Conservation (phyloP, 1,140 invertebrate species). For the Aphelinus atriplicis region DNA sequence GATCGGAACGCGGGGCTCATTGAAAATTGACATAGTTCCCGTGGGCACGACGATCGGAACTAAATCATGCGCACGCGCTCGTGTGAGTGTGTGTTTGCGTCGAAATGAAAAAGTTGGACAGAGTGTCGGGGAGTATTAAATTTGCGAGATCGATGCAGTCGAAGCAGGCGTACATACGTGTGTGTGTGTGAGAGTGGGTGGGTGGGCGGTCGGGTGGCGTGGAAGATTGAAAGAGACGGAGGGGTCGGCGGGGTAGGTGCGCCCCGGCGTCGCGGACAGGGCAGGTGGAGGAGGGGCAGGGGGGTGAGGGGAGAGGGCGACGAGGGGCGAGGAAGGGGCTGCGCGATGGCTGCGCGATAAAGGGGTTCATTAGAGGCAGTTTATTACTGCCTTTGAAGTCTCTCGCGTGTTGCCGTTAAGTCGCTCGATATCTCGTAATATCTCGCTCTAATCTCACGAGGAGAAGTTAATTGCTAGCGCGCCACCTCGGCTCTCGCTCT, state of each 20-base stretch:
- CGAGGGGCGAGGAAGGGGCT: constrained; percentile 24
- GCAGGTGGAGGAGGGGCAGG: constrained; percentile 39
- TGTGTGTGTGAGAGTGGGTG: constrained; percentile 16
- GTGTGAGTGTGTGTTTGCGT: too few species aligned
- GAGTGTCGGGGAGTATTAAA: too few species aligned
- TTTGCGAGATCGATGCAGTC: too few species aligned
- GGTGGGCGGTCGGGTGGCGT: neutral
- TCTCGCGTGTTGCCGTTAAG: constrained; percentile 67
- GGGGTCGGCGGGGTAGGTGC: constrained; percentile 21
- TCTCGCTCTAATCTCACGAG: constrained; percentile 66
- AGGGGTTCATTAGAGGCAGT: constrained; percentile 67
- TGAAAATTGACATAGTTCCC: too few species aligned
- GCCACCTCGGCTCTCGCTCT: constrained; percentile 38
- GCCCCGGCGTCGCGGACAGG: constrained; percentile 39
- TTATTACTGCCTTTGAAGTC: constrained; percentile 69
- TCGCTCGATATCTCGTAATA: constrained; percentile 68
- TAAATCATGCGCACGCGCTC: too few species aligned
- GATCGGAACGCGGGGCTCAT: too few species aligned
- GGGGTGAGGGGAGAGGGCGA: constrained; percentile 30
- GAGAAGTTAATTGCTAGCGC: constrained; percentile 67
- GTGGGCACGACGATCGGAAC: too few species aligned
- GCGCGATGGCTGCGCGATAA: constrained; percentile 62
- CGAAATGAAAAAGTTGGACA: too few species aligned
- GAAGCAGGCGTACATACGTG: neutral
- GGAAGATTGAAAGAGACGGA: constrained; percentile 27